Percentiles rank a stretch among this genome's conserved stretches.
Conservation (phyloP, 2,113 vertebrate species). For the Thinocorus orbignyianus region DNA sequence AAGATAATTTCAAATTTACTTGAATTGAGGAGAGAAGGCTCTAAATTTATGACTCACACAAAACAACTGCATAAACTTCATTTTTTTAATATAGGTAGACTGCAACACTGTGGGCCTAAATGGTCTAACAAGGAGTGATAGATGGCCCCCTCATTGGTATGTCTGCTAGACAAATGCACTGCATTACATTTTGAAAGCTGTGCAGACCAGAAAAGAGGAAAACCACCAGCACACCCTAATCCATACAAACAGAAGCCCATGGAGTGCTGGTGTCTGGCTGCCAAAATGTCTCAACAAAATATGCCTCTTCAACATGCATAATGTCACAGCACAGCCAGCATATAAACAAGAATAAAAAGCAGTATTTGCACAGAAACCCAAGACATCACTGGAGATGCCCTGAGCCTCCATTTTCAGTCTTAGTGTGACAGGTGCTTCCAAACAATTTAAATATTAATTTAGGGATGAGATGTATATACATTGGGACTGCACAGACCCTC, state of each 20-base stretch:
- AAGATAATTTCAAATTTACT: not conserved
- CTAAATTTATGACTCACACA: not conserved
- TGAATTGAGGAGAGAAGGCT: not conserved
- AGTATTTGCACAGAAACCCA: not conserved
- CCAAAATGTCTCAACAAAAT: not conserved
- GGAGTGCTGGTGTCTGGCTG: not conserved
- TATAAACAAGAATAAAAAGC: not conserved
- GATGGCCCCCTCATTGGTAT: not conserved
- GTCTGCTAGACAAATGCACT: not conserved
- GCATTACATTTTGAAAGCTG: not conserved
- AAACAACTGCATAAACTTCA: not conserved
- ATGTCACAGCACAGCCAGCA: not conserved
- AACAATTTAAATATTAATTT: not conserved
- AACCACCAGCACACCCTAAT: not conserved
- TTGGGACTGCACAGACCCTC: not conserved
- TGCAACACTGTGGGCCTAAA: not conserved
- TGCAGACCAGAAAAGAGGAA: not conserved
- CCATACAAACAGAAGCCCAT: not conserved
- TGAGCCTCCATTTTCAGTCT: not conserved
- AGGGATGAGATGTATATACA: not conserved
- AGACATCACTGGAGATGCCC: not conserved
- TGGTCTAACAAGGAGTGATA: not conserved
- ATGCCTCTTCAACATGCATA: not conserved
- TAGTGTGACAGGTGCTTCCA: not conserved
- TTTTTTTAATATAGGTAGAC: not conserved